Evolutionary conservation across 2,797 vertebrate genomes (phyloP).

Genomic region (Orestias chungarensis): DNA sequence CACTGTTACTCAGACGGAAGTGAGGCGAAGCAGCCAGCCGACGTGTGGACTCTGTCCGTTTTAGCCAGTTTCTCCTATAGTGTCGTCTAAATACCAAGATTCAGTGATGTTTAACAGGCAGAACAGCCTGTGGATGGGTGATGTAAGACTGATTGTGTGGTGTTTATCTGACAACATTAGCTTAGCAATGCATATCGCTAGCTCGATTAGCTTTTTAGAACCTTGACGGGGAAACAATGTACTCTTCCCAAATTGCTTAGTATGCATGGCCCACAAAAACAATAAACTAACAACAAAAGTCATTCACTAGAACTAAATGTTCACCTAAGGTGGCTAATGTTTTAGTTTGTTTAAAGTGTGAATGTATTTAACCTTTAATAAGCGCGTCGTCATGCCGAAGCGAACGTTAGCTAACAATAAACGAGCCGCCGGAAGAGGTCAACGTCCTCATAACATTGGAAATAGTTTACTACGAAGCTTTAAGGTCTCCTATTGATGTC

Average conservation of each 20-base stretch:
- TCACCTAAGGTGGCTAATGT: fast-evolving
- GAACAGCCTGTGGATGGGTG: slow-evolving; percentile 86
- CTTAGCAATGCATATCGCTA: slow-evolving; percentile 28
- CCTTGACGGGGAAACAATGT: neutral
- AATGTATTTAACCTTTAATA: neutral
- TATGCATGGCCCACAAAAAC: fast-evolving
- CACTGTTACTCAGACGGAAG: neutral
- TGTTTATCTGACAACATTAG: slow-evolving; percentile 8
- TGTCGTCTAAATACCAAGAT: neutral
- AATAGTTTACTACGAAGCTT: neutral
- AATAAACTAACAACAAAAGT: too few species aligned
- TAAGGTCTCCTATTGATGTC: neutral
- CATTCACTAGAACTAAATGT: fast-evolving
- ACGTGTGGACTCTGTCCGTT: neutral
- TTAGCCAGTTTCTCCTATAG: neutral
- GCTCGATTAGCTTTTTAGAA: slow-evolving; percentile 5
- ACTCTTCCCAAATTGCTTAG: neutral
- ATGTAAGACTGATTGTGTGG: slow-evolving; percentile 69
- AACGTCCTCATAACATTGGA: neutral
- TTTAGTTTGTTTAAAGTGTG: neutral
- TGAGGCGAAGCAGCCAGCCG: neutral
- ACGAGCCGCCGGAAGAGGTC: neutral
- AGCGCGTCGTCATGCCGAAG: neutral
- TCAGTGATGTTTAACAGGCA: slow-evolving; percentile 83
- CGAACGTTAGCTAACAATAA: neutral